A percentile compares a stretch with the other conserved stretches of the same genome.
Evolutionary conservation across 2,113 vertebrate species (phyloP).

Genomic region (Mohoua ochrocephala): DNA sequence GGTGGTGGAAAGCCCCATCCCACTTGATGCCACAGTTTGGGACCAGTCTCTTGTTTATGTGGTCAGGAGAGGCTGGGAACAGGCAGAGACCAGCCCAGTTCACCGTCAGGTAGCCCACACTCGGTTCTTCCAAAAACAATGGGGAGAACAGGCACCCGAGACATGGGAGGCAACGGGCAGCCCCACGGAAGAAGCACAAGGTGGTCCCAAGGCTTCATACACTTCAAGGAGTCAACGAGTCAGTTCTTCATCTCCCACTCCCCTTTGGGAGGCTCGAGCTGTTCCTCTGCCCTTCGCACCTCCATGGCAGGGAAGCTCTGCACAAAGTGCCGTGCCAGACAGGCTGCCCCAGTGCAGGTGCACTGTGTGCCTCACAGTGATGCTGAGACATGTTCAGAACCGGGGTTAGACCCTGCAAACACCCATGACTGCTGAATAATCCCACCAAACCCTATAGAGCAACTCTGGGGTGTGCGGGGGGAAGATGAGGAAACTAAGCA

Average conservation of each 20-base stretch:
- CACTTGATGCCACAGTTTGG: background rate
- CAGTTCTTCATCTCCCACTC: background rate
- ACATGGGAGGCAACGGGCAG: background rate
- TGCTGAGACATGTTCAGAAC: background rate
- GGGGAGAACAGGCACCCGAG: background rate
- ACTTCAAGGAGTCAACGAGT: background rate
- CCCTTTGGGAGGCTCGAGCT: accelerated
- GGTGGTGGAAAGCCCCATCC: conserved; percentile 9
- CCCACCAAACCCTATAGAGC: background rate
- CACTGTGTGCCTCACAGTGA: background rate
- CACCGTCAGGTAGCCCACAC: background rate
- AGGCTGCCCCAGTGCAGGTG: background rate
- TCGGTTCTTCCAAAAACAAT: accelerated
- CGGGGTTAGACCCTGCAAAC: background rate
- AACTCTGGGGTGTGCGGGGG: accelerated
- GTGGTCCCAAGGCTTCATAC: background rate
- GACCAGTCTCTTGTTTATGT: background rate
- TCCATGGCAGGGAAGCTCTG: background rate
- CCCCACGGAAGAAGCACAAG: background rate
- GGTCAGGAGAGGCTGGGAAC: background rate
- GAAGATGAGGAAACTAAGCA: background rate
- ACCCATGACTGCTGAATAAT: background rate
- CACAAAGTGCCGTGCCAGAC: background rate
- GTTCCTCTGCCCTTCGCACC: background rate
- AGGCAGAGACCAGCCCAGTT: background rate